These are phyloP conservation scores for Epinotia ramella DNA, from an alignment of 2,888 invertebrate species.

Conservation along the genomic window DNA sequence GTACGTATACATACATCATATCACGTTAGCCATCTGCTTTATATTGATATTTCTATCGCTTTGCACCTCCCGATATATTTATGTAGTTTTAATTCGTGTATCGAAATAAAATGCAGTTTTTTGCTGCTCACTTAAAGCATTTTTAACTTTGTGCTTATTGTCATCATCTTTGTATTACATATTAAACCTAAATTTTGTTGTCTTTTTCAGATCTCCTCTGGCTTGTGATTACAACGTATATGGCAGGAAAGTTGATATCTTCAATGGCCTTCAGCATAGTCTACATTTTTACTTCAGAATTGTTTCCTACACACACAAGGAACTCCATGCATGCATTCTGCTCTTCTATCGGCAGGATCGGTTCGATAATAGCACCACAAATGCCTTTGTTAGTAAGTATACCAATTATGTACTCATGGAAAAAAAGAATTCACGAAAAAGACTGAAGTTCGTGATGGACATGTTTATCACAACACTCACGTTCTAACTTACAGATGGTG, in stretches of 20 bases:
- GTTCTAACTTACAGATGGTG: conserved; percentile 46
- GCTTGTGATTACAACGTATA: conserved; percentile 82
- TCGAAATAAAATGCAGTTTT: neutral
- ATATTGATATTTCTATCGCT: too few relatives aligned
- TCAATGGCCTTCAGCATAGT: conserved; percentile 86
- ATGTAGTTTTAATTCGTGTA: neutral
- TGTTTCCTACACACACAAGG: conserved; percentile 88
- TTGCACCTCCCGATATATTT: neutral
- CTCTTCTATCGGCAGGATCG: conserved; percentile 87
- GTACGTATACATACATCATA: conserved; percentile 64
- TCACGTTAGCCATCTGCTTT: neutral
- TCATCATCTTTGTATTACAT: neutral
- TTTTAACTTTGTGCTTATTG: neutral
- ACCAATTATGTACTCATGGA: neutral
- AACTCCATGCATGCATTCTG: conserved; percentile 88
- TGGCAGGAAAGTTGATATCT: conserved; percentile 86
- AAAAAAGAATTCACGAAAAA: too few relatives aligned
- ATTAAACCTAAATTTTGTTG: neutral
- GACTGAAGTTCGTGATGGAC: too few relatives aligned
- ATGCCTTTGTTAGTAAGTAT: conserved; percentile 86
- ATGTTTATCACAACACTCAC: too few relatives aligned
- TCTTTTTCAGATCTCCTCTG: conserved; percentile 66
- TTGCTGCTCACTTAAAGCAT: neutral
- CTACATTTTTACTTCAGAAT: conserved; percentile 88
- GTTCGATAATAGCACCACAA: conserved; percentile 88